Conservation (phyloP, 2,113 vertebrate species). For the Ptilorrhoa leucosticta region DNA sequence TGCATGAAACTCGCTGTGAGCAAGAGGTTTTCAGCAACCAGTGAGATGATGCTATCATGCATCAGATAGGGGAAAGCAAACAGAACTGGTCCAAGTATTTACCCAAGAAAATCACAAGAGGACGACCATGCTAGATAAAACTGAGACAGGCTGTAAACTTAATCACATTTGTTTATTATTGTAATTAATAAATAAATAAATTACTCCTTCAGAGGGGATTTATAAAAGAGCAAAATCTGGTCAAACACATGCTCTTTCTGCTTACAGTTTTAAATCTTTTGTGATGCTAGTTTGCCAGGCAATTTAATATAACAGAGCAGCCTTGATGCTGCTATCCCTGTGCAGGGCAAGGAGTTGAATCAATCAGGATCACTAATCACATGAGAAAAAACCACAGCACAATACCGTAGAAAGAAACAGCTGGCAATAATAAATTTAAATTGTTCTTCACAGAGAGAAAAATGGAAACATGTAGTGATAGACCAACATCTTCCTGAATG, state of each 20-base stretch:
- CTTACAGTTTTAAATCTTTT: neutral
- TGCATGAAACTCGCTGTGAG: accelerated
- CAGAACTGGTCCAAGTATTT: neutral
- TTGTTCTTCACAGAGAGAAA: constrained; percentile 13
- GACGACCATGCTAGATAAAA: neutral
- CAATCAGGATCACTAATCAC: neutral
- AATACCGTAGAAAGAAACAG: constrained; percentile 18
- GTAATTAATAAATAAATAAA: neutral
- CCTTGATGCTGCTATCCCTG: neutral
- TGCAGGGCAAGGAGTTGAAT: constrained; percentile 30
- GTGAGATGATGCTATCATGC: neutral
- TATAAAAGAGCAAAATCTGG: neutral
- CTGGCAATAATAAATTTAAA: constrained; percentile 39
- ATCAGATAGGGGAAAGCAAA: neutral
- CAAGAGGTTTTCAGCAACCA: neutral
- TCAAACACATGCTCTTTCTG: neutral
- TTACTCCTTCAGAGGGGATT: neutral
- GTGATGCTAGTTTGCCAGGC: neutral
- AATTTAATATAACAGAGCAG: neutral
- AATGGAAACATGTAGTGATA: constrained; percentile 5
- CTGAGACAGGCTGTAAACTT: neutral
- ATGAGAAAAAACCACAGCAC: neutral
- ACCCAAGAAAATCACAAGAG: neutral
- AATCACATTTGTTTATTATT: neutral
- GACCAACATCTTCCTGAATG: constrained; percentile 13